Evolutionary conservation across 1,140 invertebrate species (phyloP), one percentile per base, ranked within the genome.

Genomic region (Helicoverpa armigera): DNA sequence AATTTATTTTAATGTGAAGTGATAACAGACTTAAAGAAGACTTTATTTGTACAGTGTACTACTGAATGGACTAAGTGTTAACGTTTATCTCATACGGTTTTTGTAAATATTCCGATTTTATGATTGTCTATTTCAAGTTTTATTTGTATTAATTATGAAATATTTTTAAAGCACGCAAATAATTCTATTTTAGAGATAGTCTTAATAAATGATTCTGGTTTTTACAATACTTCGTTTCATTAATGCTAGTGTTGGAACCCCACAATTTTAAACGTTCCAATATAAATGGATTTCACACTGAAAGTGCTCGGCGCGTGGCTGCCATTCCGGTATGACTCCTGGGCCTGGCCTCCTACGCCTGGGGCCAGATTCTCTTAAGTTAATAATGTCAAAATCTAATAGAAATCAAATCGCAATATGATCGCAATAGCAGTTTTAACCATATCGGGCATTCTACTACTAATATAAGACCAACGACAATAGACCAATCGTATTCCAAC

Each of bases 51-150:
- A 67, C 50, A 65, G 50, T 11, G 56, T 23, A 16, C 13, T 56
- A 43, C 14, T 56, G 54, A 43, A 54, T 14, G 29, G 70, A 58
- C 23, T 58, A 43, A 58, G 48, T 77, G 48, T 77, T 67, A 56
- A 54, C 50, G 50, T 54, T 61, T 50, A 31, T 54, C 1, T 56
- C 53, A 50, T 75, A 61, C 35, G 7, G 29, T 43, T 79, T 70
- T 58, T 85, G 84, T 85, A 85, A 80, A 83, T 84, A 67, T 73
- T 80, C 18, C 50, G 53, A 77, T 67, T 54, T 48, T 83, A 75
- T 84, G 74, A 83, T 78, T 63, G 43, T 58, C 53, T 79, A 51
- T 81, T 60, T 69, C 35, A 74, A 56, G 72, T 74, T 74, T 60
- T 18, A 23, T 18, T 16, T 51, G 50, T 73, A 31, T 9, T 70